These are phyloP conservation scores for Hydra vulgaris DNA, from an alignment of 30 jellyfish, hydroid and myxozoan species.

Conservation along the genomic window DNA sequence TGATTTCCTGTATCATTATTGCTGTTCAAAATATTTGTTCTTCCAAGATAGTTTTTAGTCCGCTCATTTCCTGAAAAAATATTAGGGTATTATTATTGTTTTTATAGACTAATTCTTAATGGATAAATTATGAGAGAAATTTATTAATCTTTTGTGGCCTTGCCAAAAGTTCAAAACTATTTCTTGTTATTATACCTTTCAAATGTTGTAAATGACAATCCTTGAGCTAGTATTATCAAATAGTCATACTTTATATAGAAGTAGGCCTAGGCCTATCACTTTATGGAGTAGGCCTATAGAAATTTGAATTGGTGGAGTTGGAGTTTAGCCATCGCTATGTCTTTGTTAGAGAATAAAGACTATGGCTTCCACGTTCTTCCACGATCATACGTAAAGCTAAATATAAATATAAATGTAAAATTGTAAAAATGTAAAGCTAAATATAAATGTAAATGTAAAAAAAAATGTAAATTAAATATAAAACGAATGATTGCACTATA, in stretches of 20 bases:
- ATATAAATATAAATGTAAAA: too few species aligned
- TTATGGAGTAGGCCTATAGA: background rate
- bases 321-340: background rate
- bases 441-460: too few species aligned
- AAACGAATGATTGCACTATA: too few species aligned
- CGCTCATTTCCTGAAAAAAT: background rate
- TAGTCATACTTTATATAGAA: background rate
- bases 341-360: too few species aligned
- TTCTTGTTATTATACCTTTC: background rate
- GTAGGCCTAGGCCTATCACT: too few species aligned
- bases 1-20: background rate
- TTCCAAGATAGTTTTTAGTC: background rate
- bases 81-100: background rate
- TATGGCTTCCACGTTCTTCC: too few species aligned
- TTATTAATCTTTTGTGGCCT: background rate
- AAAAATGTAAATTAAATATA: too few species aligned
- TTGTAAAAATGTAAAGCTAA: too few species aligned
- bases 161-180: background rate
- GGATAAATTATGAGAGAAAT: background rate
- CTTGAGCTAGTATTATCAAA: background rate
- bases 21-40: background rate
- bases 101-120: background rate
- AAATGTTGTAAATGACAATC: background rate
- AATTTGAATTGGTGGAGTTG: background rate
- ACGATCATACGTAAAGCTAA: too few species aligned